These are phyloP conservation scores for Cerceris ruficornis DNA, from an alignment of 2,888 invertebrate genomes.

Conservation along the genomic window DNA sequence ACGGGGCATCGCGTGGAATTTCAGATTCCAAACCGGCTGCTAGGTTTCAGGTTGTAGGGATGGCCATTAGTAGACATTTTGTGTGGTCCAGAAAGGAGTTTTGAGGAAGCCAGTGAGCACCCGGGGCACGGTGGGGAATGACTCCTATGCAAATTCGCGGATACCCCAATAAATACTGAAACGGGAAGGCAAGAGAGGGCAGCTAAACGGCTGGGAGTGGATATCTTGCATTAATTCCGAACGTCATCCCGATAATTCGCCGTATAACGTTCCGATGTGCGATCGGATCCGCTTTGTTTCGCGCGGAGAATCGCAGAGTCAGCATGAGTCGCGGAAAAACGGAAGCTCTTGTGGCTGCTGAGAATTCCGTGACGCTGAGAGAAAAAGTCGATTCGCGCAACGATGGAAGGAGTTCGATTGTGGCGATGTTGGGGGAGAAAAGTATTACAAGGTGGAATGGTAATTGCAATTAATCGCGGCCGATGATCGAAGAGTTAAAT, in stretches of 20 bases:
- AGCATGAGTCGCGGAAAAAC: background rate
- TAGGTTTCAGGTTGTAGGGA: constrained; percentile 41
- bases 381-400: no score
- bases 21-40: constrained; percentile 69
- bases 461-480: background rate
- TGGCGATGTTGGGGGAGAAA: background rate
- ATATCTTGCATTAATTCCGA: constrained; percentile 74
- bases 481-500: background rate
- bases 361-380: no score
- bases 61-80: constrained; percentile 80
- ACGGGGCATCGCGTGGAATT: constrained; percentile 63
- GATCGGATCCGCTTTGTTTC: constrained; percentile 22
- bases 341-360: no score
- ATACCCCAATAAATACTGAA: constrained; percentile 80
- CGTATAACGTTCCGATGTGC: constrained; percentile 15
- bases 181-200: constrained; percentile 65
- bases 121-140: constrained; percentile 63
- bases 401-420: background rate
- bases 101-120: constrained; percentile 39
- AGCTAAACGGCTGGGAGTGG: constrained; percentile 54
- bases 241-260: constrained; percentile 54
- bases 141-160: constrained; percentile 79
- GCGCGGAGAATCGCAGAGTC: constrained; percentile 11
- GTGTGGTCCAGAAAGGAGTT: constrained; percentile 76
- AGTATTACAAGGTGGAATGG: background rate